Conservation (phyloP, 1,140 invertebrate species). For the Drosophila mayri region DNA sequence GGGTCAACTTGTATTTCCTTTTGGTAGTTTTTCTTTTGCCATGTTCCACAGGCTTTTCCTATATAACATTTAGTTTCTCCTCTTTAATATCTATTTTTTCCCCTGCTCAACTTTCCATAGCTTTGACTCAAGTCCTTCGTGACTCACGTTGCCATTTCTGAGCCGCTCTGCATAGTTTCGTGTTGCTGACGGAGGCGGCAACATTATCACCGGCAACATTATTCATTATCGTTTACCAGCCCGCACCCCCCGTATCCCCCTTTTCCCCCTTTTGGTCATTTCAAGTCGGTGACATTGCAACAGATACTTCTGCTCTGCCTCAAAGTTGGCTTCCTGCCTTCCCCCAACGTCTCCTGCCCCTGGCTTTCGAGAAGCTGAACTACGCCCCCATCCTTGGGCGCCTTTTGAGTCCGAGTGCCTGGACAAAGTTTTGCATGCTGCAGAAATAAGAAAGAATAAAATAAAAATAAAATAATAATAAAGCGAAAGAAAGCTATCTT, state of each 20-base stretch:
- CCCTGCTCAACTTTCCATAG: neutral
- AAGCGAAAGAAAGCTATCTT: constrained; percentile 24
- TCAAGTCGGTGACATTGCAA: constrained; percentile 78
- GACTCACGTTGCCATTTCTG: constrained; percentile 26
- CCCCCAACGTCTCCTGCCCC: neutral
- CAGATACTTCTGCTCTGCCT: constrained; percentile 68
- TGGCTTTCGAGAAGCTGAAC: neutral
- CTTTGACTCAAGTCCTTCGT: neutral
- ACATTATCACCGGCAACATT: constrained; percentile 78
- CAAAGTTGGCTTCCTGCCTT: constrained; percentile 46
- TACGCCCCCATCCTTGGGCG: constrained; percentile 23
- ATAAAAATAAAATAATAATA: constrained; percentile 46
- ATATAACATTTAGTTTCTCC: neutral
- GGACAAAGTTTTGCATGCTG: constrained; percentile 70
- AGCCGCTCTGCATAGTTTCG: constrained; percentile 4
- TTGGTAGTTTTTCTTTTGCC: no score
- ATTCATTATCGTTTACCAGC: constrained; percentile 71
- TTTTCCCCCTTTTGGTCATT: constrained; percentile 26
- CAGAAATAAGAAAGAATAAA: constrained; percentile 40
- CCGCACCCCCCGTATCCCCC: neutral
- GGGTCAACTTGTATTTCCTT: no score
- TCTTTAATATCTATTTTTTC: neutral
- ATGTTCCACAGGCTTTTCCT: neutral
- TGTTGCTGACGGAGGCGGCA: constrained; percentile 62
- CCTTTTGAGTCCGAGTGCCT: constrained; percentile 57